Conservation (phyloP, 2,113 vertebrate genomes). For the Ophthalmolycus amberensis region DNA sequence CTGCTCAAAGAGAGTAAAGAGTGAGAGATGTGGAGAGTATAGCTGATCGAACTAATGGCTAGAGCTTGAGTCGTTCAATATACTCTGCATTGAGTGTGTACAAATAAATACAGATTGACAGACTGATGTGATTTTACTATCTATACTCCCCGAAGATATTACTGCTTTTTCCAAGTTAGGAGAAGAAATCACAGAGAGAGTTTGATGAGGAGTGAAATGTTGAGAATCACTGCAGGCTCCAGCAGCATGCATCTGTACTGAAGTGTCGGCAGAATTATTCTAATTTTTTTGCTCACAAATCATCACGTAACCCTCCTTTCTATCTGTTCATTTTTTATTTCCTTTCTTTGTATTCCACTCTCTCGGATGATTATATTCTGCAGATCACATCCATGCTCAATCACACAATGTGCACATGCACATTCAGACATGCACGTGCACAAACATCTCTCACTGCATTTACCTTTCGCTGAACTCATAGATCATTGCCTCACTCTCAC, state of each 20-base stretch:
- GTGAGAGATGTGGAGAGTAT: background rate
- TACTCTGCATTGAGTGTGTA: background rate
- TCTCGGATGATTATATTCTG: conserved; percentile 27
- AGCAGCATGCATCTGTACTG: background rate
- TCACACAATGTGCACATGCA: conserved; percentile 23
- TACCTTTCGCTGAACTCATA: conserved; percentile 55
- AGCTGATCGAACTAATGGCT: background rate
- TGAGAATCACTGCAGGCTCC: conserved; percentile 27
- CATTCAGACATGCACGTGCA: background rate
- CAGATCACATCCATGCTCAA: conserved; percentile 37
- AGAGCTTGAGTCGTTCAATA: background rate
- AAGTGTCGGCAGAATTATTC: conserved; percentile 19
- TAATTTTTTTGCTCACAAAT: conserved; percentile 30
- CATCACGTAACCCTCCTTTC: conserved; percentile 12
- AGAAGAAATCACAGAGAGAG: conserved; percentile 25
- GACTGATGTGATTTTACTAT: background rate
- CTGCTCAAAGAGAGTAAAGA: background rate
- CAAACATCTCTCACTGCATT: conserved; percentile 18
- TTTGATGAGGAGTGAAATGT: conserved; percentile 30
- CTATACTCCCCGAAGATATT: conserved; percentile 9
- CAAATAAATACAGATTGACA: conserved; percentile 8
- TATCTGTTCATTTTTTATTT: conserved; percentile 32
- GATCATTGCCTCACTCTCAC: conserved; percentile 55
- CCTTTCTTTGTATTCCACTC: conserved; percentile 4
- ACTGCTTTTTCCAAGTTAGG: conserved; percentile 1